Evolutionary conservation across 2,888 invertebrate genomes (phyloP).

Genomic region (Campoplex nolae): DNA sequence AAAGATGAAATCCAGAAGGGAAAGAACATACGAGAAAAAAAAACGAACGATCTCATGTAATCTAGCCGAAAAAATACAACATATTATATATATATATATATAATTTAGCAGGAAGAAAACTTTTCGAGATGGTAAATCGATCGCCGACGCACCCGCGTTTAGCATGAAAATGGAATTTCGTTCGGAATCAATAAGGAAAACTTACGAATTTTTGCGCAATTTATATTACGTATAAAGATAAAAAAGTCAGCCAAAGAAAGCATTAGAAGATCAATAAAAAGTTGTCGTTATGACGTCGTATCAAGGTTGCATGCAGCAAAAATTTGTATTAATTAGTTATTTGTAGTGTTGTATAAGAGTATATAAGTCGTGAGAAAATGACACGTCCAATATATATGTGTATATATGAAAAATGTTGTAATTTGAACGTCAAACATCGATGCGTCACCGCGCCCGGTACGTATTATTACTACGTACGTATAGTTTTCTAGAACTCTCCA

Average conservation of each 20-base stretch:
- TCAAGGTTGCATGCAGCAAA: slow-evolving; percentile 12
- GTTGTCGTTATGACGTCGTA: background rate
- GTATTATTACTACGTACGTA: slow-evolving; percentile 45
- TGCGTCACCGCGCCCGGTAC: slow-evolving; percentile 65
- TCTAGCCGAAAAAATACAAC: no score
- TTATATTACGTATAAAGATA: background rate
- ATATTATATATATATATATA: no score
- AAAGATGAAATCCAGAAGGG: background rate
- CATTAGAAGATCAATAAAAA: background rate
- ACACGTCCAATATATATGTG: background rate
- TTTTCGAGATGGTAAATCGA: no score
- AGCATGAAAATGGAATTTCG: background rate
- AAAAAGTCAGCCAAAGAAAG: background rate
- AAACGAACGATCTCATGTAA: background rate
- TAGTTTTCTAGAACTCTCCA: slow-evolving; percentile 76
- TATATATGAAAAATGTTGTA: slow-evolving; percentile 22
- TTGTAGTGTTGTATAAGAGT: background rate
- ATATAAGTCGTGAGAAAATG: background rate
- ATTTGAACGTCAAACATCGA: slow-evolving; percentile 44
- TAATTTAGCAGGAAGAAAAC: no score
- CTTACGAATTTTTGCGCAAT: background rate
- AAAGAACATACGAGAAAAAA: background rate
- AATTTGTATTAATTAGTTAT: slow-evolving; percentile 15
- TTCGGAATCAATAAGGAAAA: background rate
- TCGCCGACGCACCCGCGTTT: no score